Evolutionary conservation across 2,888 invertebrate genomes (phyloP), one percentile per base, ranked within the genome.

Genomic region (Caenorhabditis sp.): DNA sequence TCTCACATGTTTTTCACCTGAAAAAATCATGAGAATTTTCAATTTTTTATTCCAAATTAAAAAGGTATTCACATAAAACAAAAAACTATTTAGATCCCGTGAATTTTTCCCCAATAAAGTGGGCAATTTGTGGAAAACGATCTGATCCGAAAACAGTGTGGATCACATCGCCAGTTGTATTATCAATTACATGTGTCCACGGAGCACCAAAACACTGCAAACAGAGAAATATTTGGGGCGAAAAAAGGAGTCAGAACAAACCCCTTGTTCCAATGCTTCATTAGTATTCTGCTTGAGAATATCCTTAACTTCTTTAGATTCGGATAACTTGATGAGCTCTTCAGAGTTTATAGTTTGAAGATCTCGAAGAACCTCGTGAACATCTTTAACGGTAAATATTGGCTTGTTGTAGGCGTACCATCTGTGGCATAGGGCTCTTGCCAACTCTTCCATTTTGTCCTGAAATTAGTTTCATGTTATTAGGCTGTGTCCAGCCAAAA

Each of bases 121-220:
- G 67, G 53, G 72, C 67, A 26, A 72, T 59, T 43, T 72, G 72
- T 36, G 72, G 72, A 6, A 72, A 57, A n/a, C 72, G 64, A 26
- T 72, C 72, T 24, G 67, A 63, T 27, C 72, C 72, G 49, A 72
- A 72, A 3, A 72, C 65, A 17, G 72, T 67, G 27, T 72, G 72
- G 6, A 67, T 54, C 12, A 67, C 67, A 26, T 72, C 67, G 23
- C 72, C 72, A 1, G 66, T 49, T 6, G 26, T 4, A n/a, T 23
- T 49, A 26, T 72, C 72, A 26, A 60, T 61, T 27, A 72, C 65
- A 53, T 67, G 66, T 55, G 54, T 64, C 72, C 72, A 72, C 43
- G 72, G 72, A 36, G 67, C 72, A 19, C 72, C 72, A 54, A 67
- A 72, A 21, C 72, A 72, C 66, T 69, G 65, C 26, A 69, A 53